phyloP scores from a whole-genome alignment of 2,797 vertebrate species.

The Phoxinus dragarum region DNA sequence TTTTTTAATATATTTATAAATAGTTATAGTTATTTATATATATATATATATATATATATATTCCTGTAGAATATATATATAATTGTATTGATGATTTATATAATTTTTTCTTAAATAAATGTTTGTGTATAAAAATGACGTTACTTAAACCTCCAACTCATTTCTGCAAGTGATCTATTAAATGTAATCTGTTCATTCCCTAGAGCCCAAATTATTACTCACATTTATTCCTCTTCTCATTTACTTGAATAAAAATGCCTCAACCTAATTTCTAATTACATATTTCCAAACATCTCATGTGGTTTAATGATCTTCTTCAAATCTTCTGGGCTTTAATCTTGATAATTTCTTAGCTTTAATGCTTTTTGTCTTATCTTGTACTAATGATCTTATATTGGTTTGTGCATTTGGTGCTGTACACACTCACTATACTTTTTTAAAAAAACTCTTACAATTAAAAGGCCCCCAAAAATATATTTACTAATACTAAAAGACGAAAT shows the following conservation, averaged over 20 bases:
- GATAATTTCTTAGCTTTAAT: not conserved
- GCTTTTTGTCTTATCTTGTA: not conserved
- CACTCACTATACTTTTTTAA: not conserved
- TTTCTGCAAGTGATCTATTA: constrained; percentile 5
- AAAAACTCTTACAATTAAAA: not conserved
- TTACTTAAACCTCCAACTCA: not conserved
- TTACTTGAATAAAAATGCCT: constrained; percentile 19
- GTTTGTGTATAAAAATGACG: not conserved
- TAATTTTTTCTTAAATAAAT: not conserved
- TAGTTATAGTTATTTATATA: too few relatives aligned
- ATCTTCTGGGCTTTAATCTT: constrained; percentile 2
- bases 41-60: too few relatives aligned
- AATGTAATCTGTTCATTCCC: constrained; percentile 16
- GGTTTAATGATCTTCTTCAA: constrained; percentile 2
- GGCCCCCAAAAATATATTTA: not conserved
- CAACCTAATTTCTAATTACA: constrained; percentile 23
- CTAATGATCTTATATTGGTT: constrained; percentile 3
- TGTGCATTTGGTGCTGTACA: not conserved
- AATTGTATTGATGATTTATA: too few relatives aligned
- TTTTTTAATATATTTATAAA: too few relatives aligned
- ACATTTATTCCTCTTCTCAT: not conserved
- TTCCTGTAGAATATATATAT: too few relatives aligned
- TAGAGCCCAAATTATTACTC: constrained; percentile 21
- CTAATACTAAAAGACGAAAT: not conserved
- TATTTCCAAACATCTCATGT: not conserved